Conservation (phyloP, 1,140 invertebrate species). For the Aphis gossypii region DNA sequence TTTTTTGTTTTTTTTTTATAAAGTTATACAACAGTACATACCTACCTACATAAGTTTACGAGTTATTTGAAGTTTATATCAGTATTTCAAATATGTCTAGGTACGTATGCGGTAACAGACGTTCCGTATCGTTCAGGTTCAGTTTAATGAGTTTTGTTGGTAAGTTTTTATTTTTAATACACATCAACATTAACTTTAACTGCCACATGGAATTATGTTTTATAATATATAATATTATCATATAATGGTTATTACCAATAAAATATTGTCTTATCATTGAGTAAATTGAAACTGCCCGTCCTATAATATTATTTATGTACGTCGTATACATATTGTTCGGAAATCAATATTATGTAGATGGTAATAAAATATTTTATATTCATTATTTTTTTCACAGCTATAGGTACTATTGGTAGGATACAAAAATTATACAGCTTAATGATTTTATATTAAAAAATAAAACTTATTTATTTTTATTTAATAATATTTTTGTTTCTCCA, state of each 20-base stretch:
- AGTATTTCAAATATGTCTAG: not conserved
- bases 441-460: not conserved
- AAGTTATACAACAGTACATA: not conserved
- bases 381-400: not conserved
- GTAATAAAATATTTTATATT: not conserved
- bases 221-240: not conserved
- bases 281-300: not conserved
- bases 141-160: not conserved
- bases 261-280: not conserved
- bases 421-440: not conserved
- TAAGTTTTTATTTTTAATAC: not conserved
- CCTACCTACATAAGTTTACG: not conserved
- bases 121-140: not conserved
- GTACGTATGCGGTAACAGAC: not conserved
- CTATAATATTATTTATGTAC: not conserved
- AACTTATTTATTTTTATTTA: not conserved
- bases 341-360: not conserved
- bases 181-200: not conserved
- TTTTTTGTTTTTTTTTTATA: not conserved
- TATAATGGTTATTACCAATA: not conserved
- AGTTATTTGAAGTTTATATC: not conserved
- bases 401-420: not conserved
- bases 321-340: not conserved
- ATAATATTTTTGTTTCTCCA: not conserved
- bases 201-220: not conserved